Evolutionary conservation across 2,797 vertebrate genomes (phyloP).

Genomic region (Lateolabrax maculatus): DNA sequence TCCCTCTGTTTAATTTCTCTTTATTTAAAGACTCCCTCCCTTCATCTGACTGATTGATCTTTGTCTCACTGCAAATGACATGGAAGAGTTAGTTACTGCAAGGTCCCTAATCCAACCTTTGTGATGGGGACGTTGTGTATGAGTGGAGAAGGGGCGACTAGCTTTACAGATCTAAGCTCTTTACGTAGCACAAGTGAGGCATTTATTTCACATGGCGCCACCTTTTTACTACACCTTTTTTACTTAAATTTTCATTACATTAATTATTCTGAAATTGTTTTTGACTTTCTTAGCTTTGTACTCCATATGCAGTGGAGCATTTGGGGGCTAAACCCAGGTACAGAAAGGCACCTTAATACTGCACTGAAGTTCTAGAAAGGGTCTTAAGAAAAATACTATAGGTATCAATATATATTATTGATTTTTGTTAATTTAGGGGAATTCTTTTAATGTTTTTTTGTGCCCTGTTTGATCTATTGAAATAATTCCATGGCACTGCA

Average conservation of each 20-base stretch:
- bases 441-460: neutral
- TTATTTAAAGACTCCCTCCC: conserved; percentile 74
- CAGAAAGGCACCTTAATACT: neutral
- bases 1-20: conserved; percentile 77
- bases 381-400: neutral
- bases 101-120: conserved; percentile 61
- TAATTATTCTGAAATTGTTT: neutral
- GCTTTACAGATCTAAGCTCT: conserved; percentile 4
- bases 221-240: conserved; percentile 1
- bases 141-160: conserved; percentile 4
- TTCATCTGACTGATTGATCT: conserved; percentile 82
- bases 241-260: neutral
- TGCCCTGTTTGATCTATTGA: neutral
- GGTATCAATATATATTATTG: neutral
- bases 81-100: conserved; percentile 57
- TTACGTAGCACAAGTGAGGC: neutral
- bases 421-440: neutral
- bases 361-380: neutral
- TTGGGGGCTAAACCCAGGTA: neutral
- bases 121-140: conserved; percentile 24
- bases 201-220: neutral
- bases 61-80: conserved; percentile 70
- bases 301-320: neutral
- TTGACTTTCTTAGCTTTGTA: neutral
- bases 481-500: neutral